Evolutionary conservation across 2,888 invertebrate genomes (phyloP), one percentile per base, ranked within the genome.

Genomic region (Andrena marginata): DNA sequence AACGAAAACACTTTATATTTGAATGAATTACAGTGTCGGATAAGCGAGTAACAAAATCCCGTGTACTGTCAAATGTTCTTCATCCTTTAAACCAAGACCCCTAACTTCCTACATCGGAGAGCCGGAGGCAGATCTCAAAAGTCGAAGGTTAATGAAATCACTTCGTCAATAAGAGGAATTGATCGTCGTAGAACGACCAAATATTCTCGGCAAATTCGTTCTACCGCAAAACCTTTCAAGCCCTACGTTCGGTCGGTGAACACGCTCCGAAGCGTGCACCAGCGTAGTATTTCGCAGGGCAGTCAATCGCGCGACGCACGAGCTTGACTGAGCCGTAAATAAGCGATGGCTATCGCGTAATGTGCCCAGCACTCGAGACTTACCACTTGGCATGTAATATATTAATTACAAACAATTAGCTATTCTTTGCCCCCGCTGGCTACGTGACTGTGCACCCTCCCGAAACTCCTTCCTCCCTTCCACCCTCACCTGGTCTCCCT

Each of bases 341-440:
- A 91, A 89, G 80, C 89, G 92, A 92, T 91, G 87, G 79, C 87
- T 92, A 92, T 92, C 91, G 85, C 77, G 80, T 89, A 90, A 91
- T 89, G 90, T 87, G 87, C 77, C 16, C 76, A 85, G 85, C 85
- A 83, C 88, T 85, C 82, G 84, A 76, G 86, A 89, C 89, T 89
- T 86, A 82, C 85, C 89, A 87, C 91, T 89, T 89, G 85, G 80
- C 90, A 87, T 90, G 92, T 92, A 91, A 92, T 92, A 91, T 92
- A 92, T 92, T 92, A 92, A 92, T 92, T 91, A 91, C 89, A 91
- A 92, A 91, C 92, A 92, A 93, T 92, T 92, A 91, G 88, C 88
- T 85, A 89, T 92, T 91, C 90, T 92, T 92, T 88, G 85, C 82
- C 65, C 59, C 70, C 31, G 48, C 20, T 8, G 54, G 64, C 78